Conservation (phyloP, 2,888 invertebrate species). For the Dryobotodes eremita region DNA sequence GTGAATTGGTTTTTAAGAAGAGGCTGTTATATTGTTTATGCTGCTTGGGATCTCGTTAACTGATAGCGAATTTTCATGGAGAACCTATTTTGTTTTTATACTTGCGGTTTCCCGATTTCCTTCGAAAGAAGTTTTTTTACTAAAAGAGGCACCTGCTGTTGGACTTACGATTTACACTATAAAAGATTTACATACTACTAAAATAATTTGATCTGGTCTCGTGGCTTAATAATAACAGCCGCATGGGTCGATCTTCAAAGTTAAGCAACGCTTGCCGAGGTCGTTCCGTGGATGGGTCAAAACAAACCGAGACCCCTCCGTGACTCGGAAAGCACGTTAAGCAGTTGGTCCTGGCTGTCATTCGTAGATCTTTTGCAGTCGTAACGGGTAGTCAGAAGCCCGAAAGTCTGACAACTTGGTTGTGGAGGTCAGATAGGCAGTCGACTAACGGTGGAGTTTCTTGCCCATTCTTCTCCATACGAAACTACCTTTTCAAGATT, state of each 20-base stretch:
- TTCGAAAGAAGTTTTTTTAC: not conserved
- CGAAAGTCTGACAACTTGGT: not conserved
- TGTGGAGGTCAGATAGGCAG: not conserved
- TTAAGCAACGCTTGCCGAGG: not conserved
- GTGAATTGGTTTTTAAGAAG: slow-evolving; percentile 3
- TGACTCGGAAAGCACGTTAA: not conserved
- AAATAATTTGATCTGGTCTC: not conserved
- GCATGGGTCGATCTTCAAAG: not conserved
- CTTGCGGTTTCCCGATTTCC: not conserved
- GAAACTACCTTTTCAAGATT: too few relatives aligned
- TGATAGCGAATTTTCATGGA: not conserved
- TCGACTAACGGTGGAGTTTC: not conserved
- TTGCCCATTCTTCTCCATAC: too few relatives aligned
- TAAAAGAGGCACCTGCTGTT: too few relatives aligned
- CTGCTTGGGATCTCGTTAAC: not conserved
- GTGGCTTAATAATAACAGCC: not conserved
- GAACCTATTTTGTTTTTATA: too few relatives aligned
- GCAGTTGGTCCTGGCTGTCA: not conserved
- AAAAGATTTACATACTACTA: not conserved
- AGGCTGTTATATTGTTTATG: not conserved
- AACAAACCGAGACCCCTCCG: not conserved
- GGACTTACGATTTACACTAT: not conserved
- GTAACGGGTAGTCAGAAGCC: not conserved
- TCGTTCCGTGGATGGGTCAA: not conserved
- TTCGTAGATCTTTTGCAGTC: not conserved